Evolutionary conservation across 1,140 invertebrate species (phyloP), one percentile per base, ranked within the genome.

Genomic region (Heliconius nattereri): DNA sequence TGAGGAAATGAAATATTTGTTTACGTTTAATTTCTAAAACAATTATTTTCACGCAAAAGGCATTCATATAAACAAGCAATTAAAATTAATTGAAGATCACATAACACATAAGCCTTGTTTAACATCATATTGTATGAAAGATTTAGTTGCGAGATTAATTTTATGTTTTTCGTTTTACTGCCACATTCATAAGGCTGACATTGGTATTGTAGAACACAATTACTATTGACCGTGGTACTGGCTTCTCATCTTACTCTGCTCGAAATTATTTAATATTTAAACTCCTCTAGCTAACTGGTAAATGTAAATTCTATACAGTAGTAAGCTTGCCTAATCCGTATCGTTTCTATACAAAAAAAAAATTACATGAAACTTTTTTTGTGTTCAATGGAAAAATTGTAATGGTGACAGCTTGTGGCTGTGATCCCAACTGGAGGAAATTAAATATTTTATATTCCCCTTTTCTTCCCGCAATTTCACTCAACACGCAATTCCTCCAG

Each of bases 61-160:
- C 74, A 75, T 66, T 60, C 74, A 75, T 60, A 60, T n/a, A 75
- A 75, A 66, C 49, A 75, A 76, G 57, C n/a, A 45, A 45, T 76
- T 70, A 76, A 72, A 76, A 45, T 76, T 66, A 76, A 76, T 76
- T 66, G 32, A 76, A 70, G 35, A 66, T 29, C 32, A 37, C 54
- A 76, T 66, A 35, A 60, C 32, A 37, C 54, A 76, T 66, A 35
- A 60, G 54, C 60, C 74, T 76, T 66, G 74, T 66, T 76, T 76
- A 40, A 76, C 54, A 60, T 75, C 29, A 76, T 66, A 76, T 76
- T 54, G 70, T 52, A 3, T 23, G 29, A 9, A 66, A 76, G 74
- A 76, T 66, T 76, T 66, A 76, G 57, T 66, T 37, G 23, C n/a
- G n/a, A 76, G 74, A 76, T 76, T 76, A 66, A 37, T n/a, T 66